Percentiles rank a stretch among this genome's conserved stretches.
Evolutionary conservation across 2,797 vertebrate species (phyloP).

Genomic region (Rhadinocentrus ornatus): DNA sequence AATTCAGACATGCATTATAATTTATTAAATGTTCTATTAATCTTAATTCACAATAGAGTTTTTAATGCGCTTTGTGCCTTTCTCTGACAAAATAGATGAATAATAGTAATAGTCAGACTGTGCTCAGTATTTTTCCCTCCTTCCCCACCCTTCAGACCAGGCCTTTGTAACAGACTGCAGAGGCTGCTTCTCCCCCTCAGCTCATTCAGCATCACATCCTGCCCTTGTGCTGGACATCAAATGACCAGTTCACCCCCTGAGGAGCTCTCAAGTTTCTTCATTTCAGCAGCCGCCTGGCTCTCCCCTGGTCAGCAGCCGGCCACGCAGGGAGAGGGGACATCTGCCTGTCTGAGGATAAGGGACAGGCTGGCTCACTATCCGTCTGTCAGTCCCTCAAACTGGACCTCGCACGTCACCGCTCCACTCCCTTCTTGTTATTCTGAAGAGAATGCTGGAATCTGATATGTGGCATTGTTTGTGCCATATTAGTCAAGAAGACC

Average conservation of each 20-base stretch:
- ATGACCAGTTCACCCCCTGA: constrained; percentile 96
- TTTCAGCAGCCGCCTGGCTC: constrained; percentile 92
- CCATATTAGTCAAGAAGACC: constrained; percentile 66
- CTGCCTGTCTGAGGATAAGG: constrained; percentile 98
- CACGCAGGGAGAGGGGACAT: constrained; percentile 92
- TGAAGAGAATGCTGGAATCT: constrained; percentile 74
- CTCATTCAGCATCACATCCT: constrained; percentile 86
- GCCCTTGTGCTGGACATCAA: constrained; percentile 92
- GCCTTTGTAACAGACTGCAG: constrained; percentile 85
- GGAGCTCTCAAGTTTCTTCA: constrained; percentile 96
- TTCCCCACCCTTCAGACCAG: constrained; percentile 68
- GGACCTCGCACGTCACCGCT: constrained; percentile 75
- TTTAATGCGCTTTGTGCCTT: constrained; percentile 34
- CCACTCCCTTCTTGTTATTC: constrained; percentile 82
- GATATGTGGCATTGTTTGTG: constrained; percentile 81
- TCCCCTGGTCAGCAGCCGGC: constrained; percentile 90
- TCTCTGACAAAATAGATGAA: constrained; percentile 63
- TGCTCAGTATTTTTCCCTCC: constrained; percentile 61
- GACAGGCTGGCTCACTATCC: constrained; percentile 84
- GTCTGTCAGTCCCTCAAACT: constrained; percentile 84
- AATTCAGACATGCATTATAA: background rate
- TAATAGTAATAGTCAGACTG: constrained; percentile 65
- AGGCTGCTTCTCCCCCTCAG: constrained; percentile 80
- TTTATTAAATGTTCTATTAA: background rate
- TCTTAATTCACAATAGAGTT: constrained; percentile 11